Conservation (phyloP, 2,113 vertebrate genomes). For the Anhinga anhinga region DNA sequence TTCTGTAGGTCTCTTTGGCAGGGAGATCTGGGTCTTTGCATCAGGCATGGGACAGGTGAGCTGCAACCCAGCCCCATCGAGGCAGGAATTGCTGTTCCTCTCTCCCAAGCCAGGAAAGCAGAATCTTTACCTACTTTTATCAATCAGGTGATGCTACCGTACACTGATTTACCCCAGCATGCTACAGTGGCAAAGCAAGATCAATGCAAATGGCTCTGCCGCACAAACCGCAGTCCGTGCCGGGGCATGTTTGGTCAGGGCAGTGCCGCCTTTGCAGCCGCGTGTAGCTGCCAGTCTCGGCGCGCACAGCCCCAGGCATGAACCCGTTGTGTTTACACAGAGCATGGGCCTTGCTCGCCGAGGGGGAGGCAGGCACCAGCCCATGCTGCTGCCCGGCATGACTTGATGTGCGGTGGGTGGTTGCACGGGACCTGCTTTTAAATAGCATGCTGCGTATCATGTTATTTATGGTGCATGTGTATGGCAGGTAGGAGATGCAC, state of each 20-base stretch:
- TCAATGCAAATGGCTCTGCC: not conserved
- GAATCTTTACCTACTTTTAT: not conserved
- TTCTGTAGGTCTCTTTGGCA: not conserved
- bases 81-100: not conserved
- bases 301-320: not conserved
- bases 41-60: not conserved
- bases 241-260: not conserved
- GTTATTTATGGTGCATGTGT: not conserved
- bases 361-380: not conserved
- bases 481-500: not conserved
- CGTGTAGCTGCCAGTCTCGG: not conserved
- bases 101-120: not conserved
- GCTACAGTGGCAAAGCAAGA: not conserved
- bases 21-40: not conserved
- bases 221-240: not conserved
- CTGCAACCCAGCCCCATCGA: not conserved
- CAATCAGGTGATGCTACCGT: not conserved
- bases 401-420: rapidly evolving
- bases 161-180: not conserved
- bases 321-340: not conserved
- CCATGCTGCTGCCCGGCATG: rapidly evolving
- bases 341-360: rapidly evolving
- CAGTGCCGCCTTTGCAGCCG: not conserved
- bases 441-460: rapidly evolving
- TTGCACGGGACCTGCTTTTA: not conserved